phyloP scores from a whole-genome alignment of 2,113 vertebrate species.

The Grammomys dolichurus region DNA sequence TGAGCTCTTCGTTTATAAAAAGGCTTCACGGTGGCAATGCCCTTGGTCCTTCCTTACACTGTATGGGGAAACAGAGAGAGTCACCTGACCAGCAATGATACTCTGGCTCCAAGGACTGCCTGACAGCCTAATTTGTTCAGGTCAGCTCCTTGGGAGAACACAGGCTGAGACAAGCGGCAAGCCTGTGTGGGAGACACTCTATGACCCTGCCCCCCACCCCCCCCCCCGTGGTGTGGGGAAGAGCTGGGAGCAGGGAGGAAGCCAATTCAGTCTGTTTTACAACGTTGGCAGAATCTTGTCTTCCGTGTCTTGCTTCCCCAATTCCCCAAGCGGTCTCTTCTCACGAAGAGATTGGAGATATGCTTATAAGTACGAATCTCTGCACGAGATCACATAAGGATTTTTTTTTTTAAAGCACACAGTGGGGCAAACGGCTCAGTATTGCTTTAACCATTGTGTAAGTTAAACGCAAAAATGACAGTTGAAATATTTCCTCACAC shows the following conservation, averaged over 20 bases:
- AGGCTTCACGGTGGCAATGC: neutral
- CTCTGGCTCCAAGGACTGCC: neutral
- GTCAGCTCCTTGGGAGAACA: neutral
- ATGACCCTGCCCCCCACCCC: neutral
- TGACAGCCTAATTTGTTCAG: neutral
- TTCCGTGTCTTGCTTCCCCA: neutral
- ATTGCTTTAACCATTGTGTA: neutral
- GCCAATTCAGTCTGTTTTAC: neutral
- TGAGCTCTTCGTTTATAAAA: neutral
- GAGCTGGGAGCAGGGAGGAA: neutral
- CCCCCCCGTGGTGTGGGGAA: too few relatives aligned
- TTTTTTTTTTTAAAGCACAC: neutral
- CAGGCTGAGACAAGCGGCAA: neutral
- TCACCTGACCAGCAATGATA: neutral
- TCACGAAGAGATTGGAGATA: neutral
- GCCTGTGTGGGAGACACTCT: neutral
- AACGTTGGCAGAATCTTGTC: neutral
- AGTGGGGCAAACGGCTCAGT: neutral
- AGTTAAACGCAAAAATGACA: neutral
- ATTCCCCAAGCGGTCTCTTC: neutral
- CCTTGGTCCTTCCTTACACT: rapidly evolving
- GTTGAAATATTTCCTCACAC: neutral
- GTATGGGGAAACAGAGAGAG: neutral
- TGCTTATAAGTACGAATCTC: neutral
- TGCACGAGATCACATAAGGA: neutral